phyloP scores from a whole-genome alignment of 2,113 vertebrate genomes.

The Caracal caracal region DNA sequence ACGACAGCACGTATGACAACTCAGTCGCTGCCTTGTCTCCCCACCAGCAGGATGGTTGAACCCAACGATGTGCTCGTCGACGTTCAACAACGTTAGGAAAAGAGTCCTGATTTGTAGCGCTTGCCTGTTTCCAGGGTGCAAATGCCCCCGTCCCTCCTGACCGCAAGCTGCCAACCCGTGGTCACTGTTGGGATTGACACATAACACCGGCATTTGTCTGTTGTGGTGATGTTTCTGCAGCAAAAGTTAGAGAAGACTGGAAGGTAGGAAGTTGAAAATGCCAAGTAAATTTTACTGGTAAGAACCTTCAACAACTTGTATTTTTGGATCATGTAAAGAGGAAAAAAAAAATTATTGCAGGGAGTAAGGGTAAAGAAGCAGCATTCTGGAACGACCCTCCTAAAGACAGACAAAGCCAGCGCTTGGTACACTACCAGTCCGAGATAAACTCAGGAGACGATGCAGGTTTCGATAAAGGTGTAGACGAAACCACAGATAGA shows the following conservation, averaged over 20 bases:
- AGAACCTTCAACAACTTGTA: neutral
- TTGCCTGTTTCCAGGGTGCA: neutral
- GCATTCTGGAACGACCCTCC: neutral
- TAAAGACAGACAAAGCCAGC: fast-evolving
- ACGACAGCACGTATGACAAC: fast-evolving
- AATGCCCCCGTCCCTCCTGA: neutral
- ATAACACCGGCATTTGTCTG: neutral
- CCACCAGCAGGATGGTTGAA: fast-evolving
- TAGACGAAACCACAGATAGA: fast-evolving
- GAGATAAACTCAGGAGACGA: neutral
- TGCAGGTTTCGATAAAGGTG: neutral
- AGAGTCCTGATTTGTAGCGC: neutral
- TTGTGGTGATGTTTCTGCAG: neutral
- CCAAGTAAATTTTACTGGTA: neutral
- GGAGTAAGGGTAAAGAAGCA: neutral
- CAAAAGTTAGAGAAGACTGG: neutral
- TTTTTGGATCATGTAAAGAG: neutral
- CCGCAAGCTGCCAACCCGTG: fast-evolving
- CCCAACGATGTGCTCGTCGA: fast-evolving
- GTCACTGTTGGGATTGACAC: neutral
- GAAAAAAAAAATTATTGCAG: neutral
- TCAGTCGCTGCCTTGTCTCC: fast-evolving
- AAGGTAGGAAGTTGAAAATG: neutral
- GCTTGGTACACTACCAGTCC: fast-evolving
- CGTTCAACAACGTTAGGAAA: fast-evolving